Base-by-base conservation (phyloP, 2,797 vertebrate species). In the Eulemur albifrons region DNA sequence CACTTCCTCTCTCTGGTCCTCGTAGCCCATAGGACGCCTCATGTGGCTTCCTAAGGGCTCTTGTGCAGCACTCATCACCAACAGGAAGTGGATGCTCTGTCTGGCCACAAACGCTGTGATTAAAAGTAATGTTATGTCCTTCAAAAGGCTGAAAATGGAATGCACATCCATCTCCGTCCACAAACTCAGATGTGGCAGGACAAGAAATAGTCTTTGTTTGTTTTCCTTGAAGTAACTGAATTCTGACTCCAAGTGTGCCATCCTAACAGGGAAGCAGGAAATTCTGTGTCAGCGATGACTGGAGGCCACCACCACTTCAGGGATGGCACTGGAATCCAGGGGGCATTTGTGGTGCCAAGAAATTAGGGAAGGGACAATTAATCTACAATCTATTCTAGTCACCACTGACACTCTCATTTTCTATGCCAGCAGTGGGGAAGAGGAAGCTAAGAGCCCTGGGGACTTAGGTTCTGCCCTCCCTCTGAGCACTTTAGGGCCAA, bases 121-220 rank as follows among this genome's bases (percentile, higher is more conserved):
- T 90, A 76, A 84, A 95, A 94, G 27, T 94, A 85, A 65, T 75
- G 45, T 61, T 70, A 48, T 50, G 7, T 95, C 32, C 63, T 95
- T 87, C 21, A 67, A 65, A n/a, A 77, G 35, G 21, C 23, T 4
- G 3, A 76, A 94, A 94, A 69, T 88, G 15, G 4, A 82, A 83
- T 35, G 7, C 21, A 11, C 13, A 50, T 86, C 30, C 27, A 38
- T 88, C 32, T 84, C 40, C 35, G 3, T 85, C 6, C 59, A 87
- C 63, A 91, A 95, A 85, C 7, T 85, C 77, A 91, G 48, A 82
- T 70, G 11, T 79, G 20, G 3, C 14, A 80, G 21, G 59, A 32
- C 30, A 93, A 92, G 43, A 92, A 92, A 89, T 40, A 52, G n/a
- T 59, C 79, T 67, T 63, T 70, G 30, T 63, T 69, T 75, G 27